phyloP scores from a whole-genome alignment of 2,888 invertebrate species.

The Phorcus lineatus region DNA sequence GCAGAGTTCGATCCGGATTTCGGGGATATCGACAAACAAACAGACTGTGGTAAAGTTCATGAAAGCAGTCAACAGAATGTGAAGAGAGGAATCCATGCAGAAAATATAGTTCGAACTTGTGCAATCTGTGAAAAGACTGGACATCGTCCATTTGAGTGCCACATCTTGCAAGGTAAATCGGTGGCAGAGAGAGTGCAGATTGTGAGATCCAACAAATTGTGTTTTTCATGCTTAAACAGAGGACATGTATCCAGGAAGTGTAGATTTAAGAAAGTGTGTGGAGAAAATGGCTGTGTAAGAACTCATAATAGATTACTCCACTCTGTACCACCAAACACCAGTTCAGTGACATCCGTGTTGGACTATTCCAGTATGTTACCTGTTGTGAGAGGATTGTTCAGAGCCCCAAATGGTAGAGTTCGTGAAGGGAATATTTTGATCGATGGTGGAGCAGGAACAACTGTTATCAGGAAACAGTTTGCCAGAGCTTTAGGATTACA shows the following conservation, averaged over 20 bases:
- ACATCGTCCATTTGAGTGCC: no score
- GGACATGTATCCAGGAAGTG: not conserved
- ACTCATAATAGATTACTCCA: constrained; percentile 24
- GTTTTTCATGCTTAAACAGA: not conserved
- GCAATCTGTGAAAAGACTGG: no score
- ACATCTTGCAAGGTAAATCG: no score
- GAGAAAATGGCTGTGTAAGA: constrained; percentile 1
- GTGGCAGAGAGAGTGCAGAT: not conserved
- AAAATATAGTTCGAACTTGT: not conserved
- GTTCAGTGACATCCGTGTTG: no score
- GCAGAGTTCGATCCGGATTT: no score
- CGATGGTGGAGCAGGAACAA: constrained; percentile 29
- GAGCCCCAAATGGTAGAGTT: constrained; percentile 22
- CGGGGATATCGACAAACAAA: no score
- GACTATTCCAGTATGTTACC: constrained; percentile 23
- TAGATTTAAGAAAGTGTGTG: not conserved
- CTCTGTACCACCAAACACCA: constrained; percentile 18
- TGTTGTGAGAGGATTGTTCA: constrained; percentile 22
- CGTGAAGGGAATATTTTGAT: no score
- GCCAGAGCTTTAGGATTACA: no score
- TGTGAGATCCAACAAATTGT: not conserved
- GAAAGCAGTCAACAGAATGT: no score
- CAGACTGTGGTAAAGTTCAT: no score
- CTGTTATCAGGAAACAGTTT: no score
- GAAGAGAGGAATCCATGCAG: no score